phyloP scores from a whole-genome alignment of 2,113 vertebrate species.

The Capreolus pygargus region DNA sequence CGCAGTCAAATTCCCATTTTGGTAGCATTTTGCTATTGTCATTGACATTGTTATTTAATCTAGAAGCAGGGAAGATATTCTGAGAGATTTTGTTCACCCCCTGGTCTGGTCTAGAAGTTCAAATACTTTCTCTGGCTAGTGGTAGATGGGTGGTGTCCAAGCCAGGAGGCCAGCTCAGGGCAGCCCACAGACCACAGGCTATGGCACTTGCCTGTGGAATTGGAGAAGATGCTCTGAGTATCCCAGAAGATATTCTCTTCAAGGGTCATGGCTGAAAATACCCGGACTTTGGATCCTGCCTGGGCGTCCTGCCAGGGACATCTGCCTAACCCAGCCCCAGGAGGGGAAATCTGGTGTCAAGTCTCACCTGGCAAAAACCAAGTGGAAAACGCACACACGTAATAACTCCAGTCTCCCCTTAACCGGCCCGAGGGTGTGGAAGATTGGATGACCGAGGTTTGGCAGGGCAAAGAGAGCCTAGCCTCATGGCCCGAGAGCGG shows the following conservation, averaged over 20 bases:
- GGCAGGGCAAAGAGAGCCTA: background rate
- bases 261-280: background rate
- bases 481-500: background rate
- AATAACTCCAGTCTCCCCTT: background rate
- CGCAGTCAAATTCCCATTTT: background rate
- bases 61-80: background rate
- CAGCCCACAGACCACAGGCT: background rate
- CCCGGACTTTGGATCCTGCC: background rate
- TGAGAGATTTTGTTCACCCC: background rate
- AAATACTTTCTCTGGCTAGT: background rate
- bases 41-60: background rate
- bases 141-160: background rate
- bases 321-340: background rate
- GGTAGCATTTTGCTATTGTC: background rate
- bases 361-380: constrained; percentile 27
- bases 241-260: background rate
- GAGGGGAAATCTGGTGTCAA: constrained; percentile 8
- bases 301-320: background rate
- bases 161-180: background rate
- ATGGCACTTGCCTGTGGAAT: rapidly evolving
- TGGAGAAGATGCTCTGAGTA: background rate
- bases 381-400: background rate
- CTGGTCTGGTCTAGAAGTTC: background rate
- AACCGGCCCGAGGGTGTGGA: background rate
- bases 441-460: constrained; percentile 21